Base-by-base conservation (phyloP, 2,797 vertebrate species). In the Argya squamiceps region DNA sequence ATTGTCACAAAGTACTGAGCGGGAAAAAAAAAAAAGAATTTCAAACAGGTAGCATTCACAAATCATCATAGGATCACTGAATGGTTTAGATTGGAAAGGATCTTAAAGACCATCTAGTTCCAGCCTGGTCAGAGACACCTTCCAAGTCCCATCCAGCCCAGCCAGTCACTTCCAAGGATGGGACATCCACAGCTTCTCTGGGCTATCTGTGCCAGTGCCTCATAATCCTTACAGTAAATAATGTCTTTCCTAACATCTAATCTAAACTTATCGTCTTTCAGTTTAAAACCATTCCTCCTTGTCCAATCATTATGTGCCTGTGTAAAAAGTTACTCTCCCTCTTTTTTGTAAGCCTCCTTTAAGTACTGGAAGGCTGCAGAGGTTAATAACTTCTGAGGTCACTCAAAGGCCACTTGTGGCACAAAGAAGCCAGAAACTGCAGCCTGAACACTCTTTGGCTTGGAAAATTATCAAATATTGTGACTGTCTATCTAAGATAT, bases 1-100 rank as follows among this genome's bases (percentile, higher is more conserved):
- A 99, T 99, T 82, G 98, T 98, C 98, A 99, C 97, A 96, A 99
- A 99, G 95, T 99, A 99, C 99, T 99, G 95, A 63, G 69, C 69
- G 90, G 85, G 56, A 1, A 8, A 93, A 60, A 75, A 52, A 63
- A 69, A 74, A 95, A 9, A 16, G 0, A 34, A 36, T 71, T 34
- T 46, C 32, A 69, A 36, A 89, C 14, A n/a, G 9, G 34, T 55
- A 59, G 9, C 70, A 78, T 29, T 73, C 59, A 82, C 12, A 55
- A 49, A 64, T 70, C 24, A 19, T 52, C 50, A 46, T 1, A 32
- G 55, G 32, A 32, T 24, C 30, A 49, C 23, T 21, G 16, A 34
- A 27, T 34, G 5, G 14, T 64, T 70, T 70, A 37, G 30, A 6
- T n/a, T 52, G 12, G 29, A 64, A 64, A 52, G 10, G 24, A 27